Evolutionary conservation across 2,113 vertebrate species (phyloP), one percentile per base, ranked within the genome.

Genomic region (Nannospalax galili): DNA sequence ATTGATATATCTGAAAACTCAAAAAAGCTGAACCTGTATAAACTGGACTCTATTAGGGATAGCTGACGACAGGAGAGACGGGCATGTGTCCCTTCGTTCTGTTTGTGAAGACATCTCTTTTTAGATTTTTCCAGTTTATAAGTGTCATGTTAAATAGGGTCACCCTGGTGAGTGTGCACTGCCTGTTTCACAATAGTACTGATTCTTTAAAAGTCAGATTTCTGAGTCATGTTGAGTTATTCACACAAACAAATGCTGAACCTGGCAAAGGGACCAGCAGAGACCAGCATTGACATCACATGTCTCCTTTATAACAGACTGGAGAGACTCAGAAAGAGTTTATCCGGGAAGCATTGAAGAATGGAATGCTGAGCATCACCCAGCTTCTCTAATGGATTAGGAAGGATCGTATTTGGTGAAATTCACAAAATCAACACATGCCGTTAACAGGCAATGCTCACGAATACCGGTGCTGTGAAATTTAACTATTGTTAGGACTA

Each of bases 131-230:
- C 42, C 32, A 30, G 28, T 92, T 87, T 79, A 0, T 82, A 82
- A 86, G 69, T 81, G 90, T 87, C 75, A 12, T 80, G 69, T 86
- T 92, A 94, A 93, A 72, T 92, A 81, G 92, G 82, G 60, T 69
- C 84, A 92, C n/a, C 78, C 78, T 72, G 84, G 20, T 75, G 48
- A 88, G 62, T 22, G 37, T 84, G 37, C 45, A 17, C 32, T 93
- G 88, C 48, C 89, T 62, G 4, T 95, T 97, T 90, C 81, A 92
- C 67, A 93, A 91, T 84, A 85, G 52, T 58, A 48, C 58, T 40
- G 42, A 6, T 62, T 82, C 70, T 92, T 92, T 96, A 96, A 94
- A 96, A 97, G 95, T 97, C 96, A 97, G 72, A 93, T 94, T 96
- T 95, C 60, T 95, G 96, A 97, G 56, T 97, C 95, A 86, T 70